Base-by-base conservation (phyloP, 2,888 invertebrate genomes). In the Synergus japonicus region DNA sequence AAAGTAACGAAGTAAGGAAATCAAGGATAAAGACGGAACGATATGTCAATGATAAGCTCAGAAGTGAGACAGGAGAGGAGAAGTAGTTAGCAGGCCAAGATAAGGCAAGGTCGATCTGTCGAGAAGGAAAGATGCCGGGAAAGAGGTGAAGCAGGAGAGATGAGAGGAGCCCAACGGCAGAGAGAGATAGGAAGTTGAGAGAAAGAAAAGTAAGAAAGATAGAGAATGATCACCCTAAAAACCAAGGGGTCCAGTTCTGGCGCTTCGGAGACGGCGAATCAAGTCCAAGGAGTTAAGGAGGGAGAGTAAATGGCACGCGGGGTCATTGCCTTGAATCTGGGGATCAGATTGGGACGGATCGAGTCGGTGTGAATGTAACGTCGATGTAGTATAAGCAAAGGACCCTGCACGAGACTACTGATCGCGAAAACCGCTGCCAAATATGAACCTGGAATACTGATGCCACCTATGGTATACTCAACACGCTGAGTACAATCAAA, bases 321-420 rank as follows among this genome's bases (percentile, higher is more conserved):
- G 91, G 91, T 91, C 91, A 91, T 89, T 91, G 91, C 89, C 91
- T 91, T 86, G 89, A 88, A 90, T 88, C 86, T 86, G 87, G 82
- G 83, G 86, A 89, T 88, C 88, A 87, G 88, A 89, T 89, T 87
- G 87, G 86, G 86, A 85, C 86, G 85, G 84, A 90, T 90, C 88
- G 89, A 87, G 86, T 85, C 83, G 76, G 78, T 80, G 85, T 82
- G 82, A 86, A 86, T 78, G 83, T 84, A 83, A 81, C 83, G 79
- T 81, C 78, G 79, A 86, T 83, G 81, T 69, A 82, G 81, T 69
- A 82, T 80, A 82, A 79, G 82, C 81, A 79, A 66, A 81, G 82
- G 81, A 79, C 76, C 69, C 78, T 79, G 79, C 76, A 79, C 66
- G 69, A 78, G 64, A 78, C 76, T 77, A 77, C 69, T 79, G 65